Conservation (phyloP, 23 tunicate genomes). For the Botrylloides violaceus region DNA sequence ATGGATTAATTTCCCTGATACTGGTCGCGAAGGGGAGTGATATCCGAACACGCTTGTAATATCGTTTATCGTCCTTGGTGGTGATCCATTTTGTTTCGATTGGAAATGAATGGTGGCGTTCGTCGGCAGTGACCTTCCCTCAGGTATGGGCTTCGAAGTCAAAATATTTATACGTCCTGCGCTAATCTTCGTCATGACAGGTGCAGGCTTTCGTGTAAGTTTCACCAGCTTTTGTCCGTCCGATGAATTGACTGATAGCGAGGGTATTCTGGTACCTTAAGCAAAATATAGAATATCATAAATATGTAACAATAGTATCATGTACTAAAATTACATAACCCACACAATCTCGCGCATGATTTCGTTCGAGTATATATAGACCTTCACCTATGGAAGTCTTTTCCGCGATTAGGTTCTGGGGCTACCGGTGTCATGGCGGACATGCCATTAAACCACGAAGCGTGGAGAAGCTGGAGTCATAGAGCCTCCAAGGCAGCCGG, state of each 20-base stretch:
- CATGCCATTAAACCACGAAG: too few relatives aligned
- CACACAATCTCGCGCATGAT: too few relatives aligned
- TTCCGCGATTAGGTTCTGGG: too few relatives aligned
- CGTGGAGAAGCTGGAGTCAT: too few relatives aligned
- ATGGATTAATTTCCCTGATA: slow-evolving; percentile 49
- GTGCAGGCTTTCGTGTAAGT: background rate
- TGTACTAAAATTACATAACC: too few relatives aligned
- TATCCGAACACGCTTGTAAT: background rate
- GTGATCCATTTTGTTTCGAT: background rate
- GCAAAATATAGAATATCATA: too few relatives aligned
- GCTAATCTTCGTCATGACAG: background rate
- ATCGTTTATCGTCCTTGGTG: background rate
- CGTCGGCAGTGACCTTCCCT: too few relatives aligned
- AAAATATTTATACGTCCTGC: background rate
- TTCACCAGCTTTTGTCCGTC: slow-evolving; percentile 25
- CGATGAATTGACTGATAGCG: slow-evolving; percentile 36
- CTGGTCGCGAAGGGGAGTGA: background rate
- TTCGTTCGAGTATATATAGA: too few relatives aligned
- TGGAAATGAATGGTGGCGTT: background rate
- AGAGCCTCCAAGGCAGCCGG: too few relatives aligned
- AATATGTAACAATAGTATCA: too few relatives aligned
- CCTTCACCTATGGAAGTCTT: too few relatives aligned
- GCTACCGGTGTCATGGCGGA: too few relatives aligned
- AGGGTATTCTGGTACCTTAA: slow-evolving; percentile 42
- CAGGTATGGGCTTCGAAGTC: background rate